These are phyloP conservation scores for Ferdinandea cuprea DNA, from an alignment of 2,888 invertebrate species.

Conservation along the genomic window DNA sequence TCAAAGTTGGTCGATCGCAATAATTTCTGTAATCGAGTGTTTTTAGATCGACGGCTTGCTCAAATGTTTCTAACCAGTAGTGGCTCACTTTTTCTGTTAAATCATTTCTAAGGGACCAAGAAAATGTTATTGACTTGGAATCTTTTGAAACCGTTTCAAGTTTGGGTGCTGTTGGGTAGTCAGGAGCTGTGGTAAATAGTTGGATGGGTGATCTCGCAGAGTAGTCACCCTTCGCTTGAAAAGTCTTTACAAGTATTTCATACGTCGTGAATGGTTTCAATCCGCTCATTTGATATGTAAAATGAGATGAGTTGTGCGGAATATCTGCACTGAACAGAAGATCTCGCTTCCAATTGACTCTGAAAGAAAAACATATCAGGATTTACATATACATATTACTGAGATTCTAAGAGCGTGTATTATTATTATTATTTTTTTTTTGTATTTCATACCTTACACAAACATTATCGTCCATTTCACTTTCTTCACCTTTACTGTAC, in stretches of 20 bases:
- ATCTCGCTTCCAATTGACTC: slow-evolving; percentile 79
- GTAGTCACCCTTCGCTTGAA: slow-evolving; percentile 83
- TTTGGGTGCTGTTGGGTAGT: slow-evolving; percentile 83
- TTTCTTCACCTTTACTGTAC: slow-evolving; percentile 70
- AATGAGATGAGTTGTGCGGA: slow-evolving; percentile 76
- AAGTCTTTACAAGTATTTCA: slow-evolving; percentile 89
- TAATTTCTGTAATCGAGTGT: slow-evolving; percentile 84
- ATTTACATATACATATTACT: background rate
- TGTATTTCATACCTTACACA: slow-evolving; percentile 74
- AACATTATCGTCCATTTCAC: slow-evolving; percentile 78
- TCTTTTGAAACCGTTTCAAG: slow-evolving; percentile 79
- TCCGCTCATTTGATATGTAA: slow-evolving; percentile 80
- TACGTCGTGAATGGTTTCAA: slow-evolving; percentile 89
- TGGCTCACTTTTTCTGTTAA: slow-evolving; percentile 80
- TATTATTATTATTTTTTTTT: no score
- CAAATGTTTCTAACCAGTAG: slow-evolving; percentile 81
- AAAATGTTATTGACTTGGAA: slow-evolving; percentile 82
- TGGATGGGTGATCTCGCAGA: slow-evolving; percentile 82
- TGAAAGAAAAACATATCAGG: slow-evolving; percentile 21
- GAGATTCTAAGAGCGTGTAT: no score
- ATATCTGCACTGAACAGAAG: slow-evolving; percentile 77
- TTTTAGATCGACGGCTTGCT: slow-evolving; percentile 79
- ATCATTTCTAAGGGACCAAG: slow-evolving; percentile 83
- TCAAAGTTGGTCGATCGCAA: slow-evolving; percentile 80
- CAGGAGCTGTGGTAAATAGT: slow-evolving; percentile 85